Percentiles rank a stretch among this genome's conserved stretches.
Evolutionary conservation across 2,888 invertebrate genomes (phyloP).

Genomic region (Hirtodrosophila trivittata): DNA sequence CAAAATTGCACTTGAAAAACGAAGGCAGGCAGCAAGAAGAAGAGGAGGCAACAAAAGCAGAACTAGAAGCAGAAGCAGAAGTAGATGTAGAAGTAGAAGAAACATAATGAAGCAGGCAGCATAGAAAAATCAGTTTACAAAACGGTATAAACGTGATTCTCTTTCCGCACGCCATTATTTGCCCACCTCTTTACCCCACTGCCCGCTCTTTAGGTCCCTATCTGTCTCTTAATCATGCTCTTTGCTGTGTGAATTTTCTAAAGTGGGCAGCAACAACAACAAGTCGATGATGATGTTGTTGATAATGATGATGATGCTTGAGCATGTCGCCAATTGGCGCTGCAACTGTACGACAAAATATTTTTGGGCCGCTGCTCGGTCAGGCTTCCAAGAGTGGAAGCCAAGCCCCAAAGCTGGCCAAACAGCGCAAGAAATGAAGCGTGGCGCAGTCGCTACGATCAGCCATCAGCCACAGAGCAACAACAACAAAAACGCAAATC

Average conservation of each 20-base stretch:
- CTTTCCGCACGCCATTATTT: constrained; percentile 59
- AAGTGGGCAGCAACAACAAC: constrained; percentile 23
- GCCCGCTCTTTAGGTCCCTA: not conserved
- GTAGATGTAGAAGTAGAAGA: constrained; percentile 19
- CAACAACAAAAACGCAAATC: constrained; percentile 70
- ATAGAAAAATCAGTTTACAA: constrained; percentile 75
- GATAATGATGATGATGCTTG: constrained; percentile 27
- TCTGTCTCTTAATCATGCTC: not conserved
- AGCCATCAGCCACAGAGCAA: constrained; percentile 22
- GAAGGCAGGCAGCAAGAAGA: constrained; percentile 29
- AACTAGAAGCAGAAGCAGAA: constrained; percentile 14
- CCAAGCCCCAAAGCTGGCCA: constrained; percentile 49
- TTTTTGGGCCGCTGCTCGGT: constrained; percentile 29
- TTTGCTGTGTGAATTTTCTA: constrained; percentile 29
- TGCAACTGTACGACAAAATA: constrained; percentile 65
- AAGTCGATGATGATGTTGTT: constrained; percentile 4
- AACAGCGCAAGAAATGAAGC: constrained; percentile 69
- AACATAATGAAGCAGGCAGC: constrained; percentile 19
- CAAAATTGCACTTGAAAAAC: constrained; percentile 74
- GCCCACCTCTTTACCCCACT: constrained; percentile 13
- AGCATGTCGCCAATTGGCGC: constrained; percentile 67
- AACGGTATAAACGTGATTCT: constrained; percentile 79
- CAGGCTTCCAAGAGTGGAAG: constrained; percentile 27
- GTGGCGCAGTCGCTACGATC: constrained; percentile 59
- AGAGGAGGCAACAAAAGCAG: constrained; percentile 15